Conservation (phyloP, 53 echinoderm and acorn worm species). For the Apostichopus leukothele region DNA sequence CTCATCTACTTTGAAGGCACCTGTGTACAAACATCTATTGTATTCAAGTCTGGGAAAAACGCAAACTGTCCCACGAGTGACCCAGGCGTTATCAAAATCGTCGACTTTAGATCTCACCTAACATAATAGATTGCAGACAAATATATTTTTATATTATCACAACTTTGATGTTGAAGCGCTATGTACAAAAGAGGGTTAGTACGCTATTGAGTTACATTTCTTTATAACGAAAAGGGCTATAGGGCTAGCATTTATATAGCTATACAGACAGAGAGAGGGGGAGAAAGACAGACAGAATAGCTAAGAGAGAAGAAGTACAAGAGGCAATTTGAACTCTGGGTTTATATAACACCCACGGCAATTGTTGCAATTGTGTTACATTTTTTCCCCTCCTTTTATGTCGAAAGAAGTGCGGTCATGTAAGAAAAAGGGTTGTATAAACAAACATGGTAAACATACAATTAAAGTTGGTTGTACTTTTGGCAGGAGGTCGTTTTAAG, state of each 20-base stretch:
- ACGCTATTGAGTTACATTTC: conserved; percentile 6
- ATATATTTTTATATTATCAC: conserved; percentile 42
- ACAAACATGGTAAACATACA: background rate
- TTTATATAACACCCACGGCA: conserved; percentile 8
- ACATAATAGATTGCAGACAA: conserved; percentile 19
- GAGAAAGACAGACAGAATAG: background rate
- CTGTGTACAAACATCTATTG: conserved; percentile 42
- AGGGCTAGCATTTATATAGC: background rate
- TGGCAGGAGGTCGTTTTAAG: background rate
- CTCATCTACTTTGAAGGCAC: conserved; percentile 14
- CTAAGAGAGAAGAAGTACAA: background rate
- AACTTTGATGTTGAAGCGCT: conserved; percentile 30
- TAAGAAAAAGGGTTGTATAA: background rate
- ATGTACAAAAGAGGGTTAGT: background rate
- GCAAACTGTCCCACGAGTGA: conserved; percentile 33
- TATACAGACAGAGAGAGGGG: background rate
- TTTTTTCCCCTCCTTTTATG: background rate
- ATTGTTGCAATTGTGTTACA: background rate
- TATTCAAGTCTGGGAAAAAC: conserved; percentile 31
- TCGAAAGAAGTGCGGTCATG: background rate
- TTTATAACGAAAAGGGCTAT: background rate
- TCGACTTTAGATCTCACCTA: conserved; percentile 12
- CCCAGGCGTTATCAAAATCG: conserved; percentile 42
- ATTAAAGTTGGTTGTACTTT: conserved; percentile 5
- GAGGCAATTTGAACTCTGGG: background rate